These are phyloP conservation scores for Aricia artaxerxes DNA, from an alignment of 2,888 invertebrate genomes.

Conservation along the genomic window DNA sequence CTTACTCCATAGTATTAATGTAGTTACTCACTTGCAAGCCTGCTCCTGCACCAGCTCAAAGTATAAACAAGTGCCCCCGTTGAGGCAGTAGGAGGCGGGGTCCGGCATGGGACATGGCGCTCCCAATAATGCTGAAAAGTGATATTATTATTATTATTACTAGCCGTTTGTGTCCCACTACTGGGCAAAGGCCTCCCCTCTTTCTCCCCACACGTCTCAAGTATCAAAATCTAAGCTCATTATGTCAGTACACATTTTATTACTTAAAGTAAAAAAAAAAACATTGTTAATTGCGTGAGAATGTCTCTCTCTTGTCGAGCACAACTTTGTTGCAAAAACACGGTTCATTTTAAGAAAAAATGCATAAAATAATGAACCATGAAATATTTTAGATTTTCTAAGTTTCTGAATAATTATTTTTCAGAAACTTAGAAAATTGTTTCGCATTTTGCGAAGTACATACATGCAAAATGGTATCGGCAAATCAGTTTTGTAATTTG, in stretches of 20 bases:
- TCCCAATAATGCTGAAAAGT: slow-evolving; percentile 71
- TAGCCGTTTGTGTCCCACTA: too few species aligned
- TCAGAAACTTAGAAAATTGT: not conserved
- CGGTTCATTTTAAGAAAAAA: not conserved
- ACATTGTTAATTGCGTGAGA: not conserved
- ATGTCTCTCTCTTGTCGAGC: not conserved
- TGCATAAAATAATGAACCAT: not conserved
- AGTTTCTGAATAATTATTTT: not conserved
- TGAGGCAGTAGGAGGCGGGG: slow-evolving; percentile 88
- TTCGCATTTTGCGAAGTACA: not conserved
- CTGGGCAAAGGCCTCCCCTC: too few species aligned
- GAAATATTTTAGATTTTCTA: not conserved
- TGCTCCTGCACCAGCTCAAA: slow-evolving; percentile 88
- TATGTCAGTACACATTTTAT: not conserved
- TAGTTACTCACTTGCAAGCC: slow-evolving; percentile 90
- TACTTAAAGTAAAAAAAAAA: not conserved
- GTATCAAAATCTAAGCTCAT: not conserved
- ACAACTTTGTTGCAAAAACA: not conserved
- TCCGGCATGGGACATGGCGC: slow-evolving; percentile 84
- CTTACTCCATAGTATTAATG: not conserved
- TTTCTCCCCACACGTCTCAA: not conserved
- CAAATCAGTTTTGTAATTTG: not conserved
- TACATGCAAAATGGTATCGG: not conserved
- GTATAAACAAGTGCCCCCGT: slow-evolving; percentile 92
- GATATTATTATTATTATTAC: not conserved